These are phyloP conservation scores for Epinephelus coioides DNA, from an alignment of 2,797 vertebrate species.

Conservation along the genomic window DNA sequence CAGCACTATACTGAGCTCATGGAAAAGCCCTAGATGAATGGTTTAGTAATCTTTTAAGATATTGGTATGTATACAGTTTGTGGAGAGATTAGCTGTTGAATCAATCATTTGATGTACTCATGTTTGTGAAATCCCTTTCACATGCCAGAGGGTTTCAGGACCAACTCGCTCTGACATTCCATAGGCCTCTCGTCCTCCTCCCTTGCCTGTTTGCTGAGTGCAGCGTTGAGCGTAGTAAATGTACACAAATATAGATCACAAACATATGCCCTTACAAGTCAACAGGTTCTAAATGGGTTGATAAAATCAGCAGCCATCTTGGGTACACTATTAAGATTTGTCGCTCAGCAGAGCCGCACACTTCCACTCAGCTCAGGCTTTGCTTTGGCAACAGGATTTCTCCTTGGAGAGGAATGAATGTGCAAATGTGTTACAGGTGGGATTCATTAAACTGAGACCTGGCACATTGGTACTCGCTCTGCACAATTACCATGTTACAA, in stretches of 20 bases:
- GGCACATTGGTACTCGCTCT: slow-evolving; percentile 79
- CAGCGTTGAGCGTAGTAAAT: not conserved
- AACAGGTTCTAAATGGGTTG: slow-evolving; percentile 53
- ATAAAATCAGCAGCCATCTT: slow-evolving; percentile 69
- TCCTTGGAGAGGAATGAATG: slow-evolving; percentile 85
- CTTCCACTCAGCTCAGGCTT: slow-evolving; percentile 76
- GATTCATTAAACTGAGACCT: slow-evolving; percentile 86
- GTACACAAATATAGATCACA: slow-evolving; percentile 43
- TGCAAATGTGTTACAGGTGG: slow-evolving; percentile 87
- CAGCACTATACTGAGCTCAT: slow-evolving; percentile 64
- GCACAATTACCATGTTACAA: slow-evolving; percentile 80
- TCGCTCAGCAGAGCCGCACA: slow-evolving; percentile 59
- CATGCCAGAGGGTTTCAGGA: slow-evolving; percentile 72
- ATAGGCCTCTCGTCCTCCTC: slow-evolving; percentile 55
- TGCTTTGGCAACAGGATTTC: slow-evolving; percentile 82
- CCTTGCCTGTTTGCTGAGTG: slow-evolving; percentile 43
- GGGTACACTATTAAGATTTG: slow-evolving; percentile 63
- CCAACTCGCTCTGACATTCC: slow-evolving; percentile 73
- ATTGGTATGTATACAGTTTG: slow-evolving; percentile 80
- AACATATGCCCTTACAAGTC: slow-evolving; percentile 41
- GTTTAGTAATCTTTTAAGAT: slow-evolving; percentile 72
- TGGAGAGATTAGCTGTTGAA: slow-evolving; percentile 77
- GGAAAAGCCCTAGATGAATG: slow-evolving; percentile 72
- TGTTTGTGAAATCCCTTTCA: slow-evolving; percentile 79
- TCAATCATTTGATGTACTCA: slow-evolving; percentile 77